Evolutionary conservation across 2,113 vertebrate species (phyloP).

Genomic region (Odontesthes bonariensis): DNA sequence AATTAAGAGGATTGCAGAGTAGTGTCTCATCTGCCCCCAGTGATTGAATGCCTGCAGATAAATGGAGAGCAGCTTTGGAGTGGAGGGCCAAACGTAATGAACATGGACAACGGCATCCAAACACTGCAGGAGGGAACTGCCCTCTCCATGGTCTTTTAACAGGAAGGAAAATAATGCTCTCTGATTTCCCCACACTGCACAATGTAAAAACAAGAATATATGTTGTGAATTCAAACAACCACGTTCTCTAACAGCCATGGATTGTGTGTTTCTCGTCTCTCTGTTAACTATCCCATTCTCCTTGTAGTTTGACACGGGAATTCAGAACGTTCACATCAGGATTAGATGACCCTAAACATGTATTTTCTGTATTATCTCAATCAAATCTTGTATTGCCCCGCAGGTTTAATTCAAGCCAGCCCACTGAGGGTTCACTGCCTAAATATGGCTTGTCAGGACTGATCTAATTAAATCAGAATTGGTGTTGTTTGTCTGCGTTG

Average conservation of each 20-base stretch:
- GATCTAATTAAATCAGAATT: conserved; percentile 53
- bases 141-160: conserved; percentile 47
- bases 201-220: conserved; percentile 11
- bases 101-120: conserved; percentile 71
- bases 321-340: not conserved
- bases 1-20: conserved; percentile 61
- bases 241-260: conserved; percentile 1
- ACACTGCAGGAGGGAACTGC: conserved; percentile 59
- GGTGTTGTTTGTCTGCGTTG: conserved; percentile 13
- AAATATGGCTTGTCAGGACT: conserved; percentile 17
- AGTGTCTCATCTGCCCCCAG: conserved; percentile 42
- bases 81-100: conserved; percentile 69
- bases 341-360: not conserved
- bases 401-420: conserved; percentile 22
- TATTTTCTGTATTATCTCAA: conserved; percentile 1
- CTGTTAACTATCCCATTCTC: not conserved
- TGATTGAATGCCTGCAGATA: conserved; percentile 52
- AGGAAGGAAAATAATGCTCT: conserved; percentile 50
- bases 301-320: conserved; percentile 4
- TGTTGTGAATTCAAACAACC: conserved; percentile 10
- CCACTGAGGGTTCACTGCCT: conserved; percentile 1
- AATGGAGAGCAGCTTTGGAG: conserved; percentile 57
- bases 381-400: conserved; percentile 13
- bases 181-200: conserved; percentile 11
- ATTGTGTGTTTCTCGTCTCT: not conserved